Evolutionary conservation across 2,888 invertebrate genomes (phyloP), one percentile per base, ranked within the genome.

Genomic region (Hydroisotoma schaefferi): DNA sequence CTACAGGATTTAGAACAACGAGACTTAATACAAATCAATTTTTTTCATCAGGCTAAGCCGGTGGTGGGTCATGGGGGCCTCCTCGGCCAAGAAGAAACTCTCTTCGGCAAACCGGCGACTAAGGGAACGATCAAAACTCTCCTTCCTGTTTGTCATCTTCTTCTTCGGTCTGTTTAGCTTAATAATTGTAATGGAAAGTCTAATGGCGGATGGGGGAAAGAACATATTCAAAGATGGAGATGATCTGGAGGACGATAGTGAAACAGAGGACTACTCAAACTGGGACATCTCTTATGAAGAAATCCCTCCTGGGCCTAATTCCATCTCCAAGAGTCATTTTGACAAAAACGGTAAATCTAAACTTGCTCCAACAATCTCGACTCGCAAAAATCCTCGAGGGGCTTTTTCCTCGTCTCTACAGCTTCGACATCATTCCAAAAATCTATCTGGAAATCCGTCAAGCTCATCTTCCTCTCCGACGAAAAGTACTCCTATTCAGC

Each of bases 161-260:
- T 92, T 93, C 78, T 90, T 92, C 78, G 88, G 87, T 43, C 87
- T 93, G 61, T 92, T 92, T 76, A 89, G 89, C 48, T 82, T 90
- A 73, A 92, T 92, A 74, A 86, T 92, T 64, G 82, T 92, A 71
- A 90, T 91, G 65, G 91, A 92, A 79, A 86, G 91, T 73, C 83
- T 89, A 75, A 80, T 85, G 71, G 83, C 84, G 69, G 84, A 86
- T 75, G 84, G 58, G 29, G 62, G 66, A 54, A 71, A 68, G 44
- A 63, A 61, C 43, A 56, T 68, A 25, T 54, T 63, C 51, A 59
- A 61, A 52, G 61, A 67, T 18, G 66, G 66, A 23, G 61, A 49
- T 37, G 56, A 59, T 1, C 61, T 57, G 2, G 61, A 52, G 5
- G 58, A 25, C 15, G 62, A 61, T 1, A 60, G 40, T 22, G 68